phyloP scores from a whole-genome alignment of 1,140 invertebrate species.

The Tribolium madens region DNA sequence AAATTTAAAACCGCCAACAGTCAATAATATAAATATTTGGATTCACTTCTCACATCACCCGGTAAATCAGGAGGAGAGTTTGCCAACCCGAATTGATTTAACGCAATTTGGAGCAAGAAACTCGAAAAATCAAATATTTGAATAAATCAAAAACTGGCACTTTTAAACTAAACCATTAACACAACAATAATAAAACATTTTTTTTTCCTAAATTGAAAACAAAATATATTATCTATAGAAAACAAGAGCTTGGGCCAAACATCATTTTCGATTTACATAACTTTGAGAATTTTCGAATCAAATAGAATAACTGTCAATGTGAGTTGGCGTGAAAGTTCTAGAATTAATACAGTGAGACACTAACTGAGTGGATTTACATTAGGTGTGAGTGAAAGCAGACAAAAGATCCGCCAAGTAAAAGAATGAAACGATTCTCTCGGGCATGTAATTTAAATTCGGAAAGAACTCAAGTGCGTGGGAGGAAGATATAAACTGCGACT shows the following conservation, averaged over 20 bases:
- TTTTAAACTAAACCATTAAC: background rate
- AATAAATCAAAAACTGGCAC: background rate
- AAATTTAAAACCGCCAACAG: constrained; percentile 42
- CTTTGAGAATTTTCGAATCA: background rate
- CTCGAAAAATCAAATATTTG: background rate
- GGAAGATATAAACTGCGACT: constrained; percentile 35
- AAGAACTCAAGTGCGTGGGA: constrained; percentile 34
- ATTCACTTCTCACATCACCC: background rate
- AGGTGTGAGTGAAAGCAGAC: constrained; percentile 1
- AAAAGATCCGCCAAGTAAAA: constrained; percentile 10
- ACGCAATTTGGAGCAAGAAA: background rate
- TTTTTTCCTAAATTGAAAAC: no score
- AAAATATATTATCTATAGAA: no score
- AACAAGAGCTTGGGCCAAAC: background rate
- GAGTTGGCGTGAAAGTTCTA: background rate
- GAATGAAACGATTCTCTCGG: constrained; percentile 31
- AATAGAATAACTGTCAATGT: constrained; percentile 31
- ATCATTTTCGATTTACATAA: constrained; percentile 6
- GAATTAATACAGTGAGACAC: constrained; percentile 18
- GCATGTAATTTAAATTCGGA: constrained; percentile 42
- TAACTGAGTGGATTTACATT: constrained; percentile 21
- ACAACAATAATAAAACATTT: no score
- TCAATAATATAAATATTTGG: background rate
- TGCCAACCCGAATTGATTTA: background rate
- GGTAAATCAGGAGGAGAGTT: background rate